Percentiles rank a stretch among this genome's conserved stretches.
Conservation (phyloP, 2,888 invertebrate genomes). For the Unio delphinus region DNA sequence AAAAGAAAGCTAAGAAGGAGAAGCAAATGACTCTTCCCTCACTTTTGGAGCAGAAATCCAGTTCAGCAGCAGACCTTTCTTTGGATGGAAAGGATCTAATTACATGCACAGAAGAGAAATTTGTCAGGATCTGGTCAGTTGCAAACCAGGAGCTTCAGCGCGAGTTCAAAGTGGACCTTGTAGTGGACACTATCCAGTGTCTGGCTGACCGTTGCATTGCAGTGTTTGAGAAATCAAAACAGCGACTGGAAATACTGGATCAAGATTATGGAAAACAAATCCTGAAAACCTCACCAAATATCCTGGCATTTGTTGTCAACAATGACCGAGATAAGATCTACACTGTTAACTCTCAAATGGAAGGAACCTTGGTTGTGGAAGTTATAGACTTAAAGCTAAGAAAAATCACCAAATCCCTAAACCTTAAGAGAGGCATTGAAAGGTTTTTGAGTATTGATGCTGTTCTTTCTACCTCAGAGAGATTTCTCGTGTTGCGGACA, state of each 20-base stretch:
- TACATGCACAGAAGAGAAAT: constrained; percentile 29
- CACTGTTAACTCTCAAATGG: constrained; percentile 32
- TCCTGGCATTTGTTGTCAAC: constrained; percentile 33
- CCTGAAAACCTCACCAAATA: constrained; percentile 30
- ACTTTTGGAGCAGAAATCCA: constrained; percentile 25
- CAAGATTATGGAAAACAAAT: constrained; percentile 22
- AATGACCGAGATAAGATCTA: constrained; percentile 27
- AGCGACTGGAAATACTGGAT: constrained; percentile 30
- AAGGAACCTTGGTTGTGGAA: constrained; percentile 30
- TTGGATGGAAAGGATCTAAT: constrained; percentile 24
- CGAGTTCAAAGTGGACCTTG: constrained; percentile 32
- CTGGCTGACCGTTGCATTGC: constrained; percentile 24
- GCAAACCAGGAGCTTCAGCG: constrained; percentile 17
- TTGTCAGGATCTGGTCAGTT: constrained; percentile 33
- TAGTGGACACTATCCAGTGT: constrained; percentile 21
- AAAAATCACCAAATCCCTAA: constrained; percentile 37
- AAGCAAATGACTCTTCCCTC: neutral
- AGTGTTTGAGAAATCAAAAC: constrained; percentile 29
- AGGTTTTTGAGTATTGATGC: constrained; percentile 35
- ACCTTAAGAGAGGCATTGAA: constrained; percentile 37
- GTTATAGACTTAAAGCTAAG: constrained; percentile 36
- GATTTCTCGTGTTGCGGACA: constrained; percentile 45
- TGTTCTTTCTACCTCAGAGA: constrained; percentile 38
- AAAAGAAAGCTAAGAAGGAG: neutral
- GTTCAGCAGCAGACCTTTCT: constrained; percentile 24